Conservation (phyloP, 2,797 vertebrate genomes). For the Kryptopterus vitreolus region DNA sequence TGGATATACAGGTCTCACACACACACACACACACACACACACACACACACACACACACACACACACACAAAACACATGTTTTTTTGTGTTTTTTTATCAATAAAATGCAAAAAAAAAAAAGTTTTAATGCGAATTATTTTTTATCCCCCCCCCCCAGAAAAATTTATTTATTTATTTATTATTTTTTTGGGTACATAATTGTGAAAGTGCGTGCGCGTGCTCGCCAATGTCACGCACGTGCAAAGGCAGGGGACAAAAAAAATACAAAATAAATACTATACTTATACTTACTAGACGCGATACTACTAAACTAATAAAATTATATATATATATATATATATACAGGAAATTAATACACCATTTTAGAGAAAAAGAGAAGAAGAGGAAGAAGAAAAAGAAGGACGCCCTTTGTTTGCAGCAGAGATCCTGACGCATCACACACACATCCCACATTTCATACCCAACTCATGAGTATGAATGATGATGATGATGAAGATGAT, state of each 20-base stretch:
- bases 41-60: too few species aligned
- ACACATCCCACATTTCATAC: neutral
- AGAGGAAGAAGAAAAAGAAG: too few species aligned
- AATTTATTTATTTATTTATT: neutral
- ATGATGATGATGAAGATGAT: neutral
- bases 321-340: neutral
- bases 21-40: conserved; percentile 1
- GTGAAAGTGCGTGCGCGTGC: neutral
- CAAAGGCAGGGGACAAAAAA: too few species aligned
- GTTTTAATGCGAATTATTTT: too few species aligned
- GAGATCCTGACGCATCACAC: neutral
- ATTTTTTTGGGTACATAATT: neutral
- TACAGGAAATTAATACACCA: too few species aligned
- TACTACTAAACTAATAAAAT: too few species aligned
- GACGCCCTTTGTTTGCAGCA: neutral
- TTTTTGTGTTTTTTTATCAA: too few species aligned
- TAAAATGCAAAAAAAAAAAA: too few species aligned
- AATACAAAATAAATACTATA: neutral
- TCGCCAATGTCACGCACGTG: neutral
- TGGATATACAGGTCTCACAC: neutral
- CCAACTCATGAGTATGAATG: neutral
- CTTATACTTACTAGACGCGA: too few species aligned
- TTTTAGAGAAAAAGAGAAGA: too few species aligned
- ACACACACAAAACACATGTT: conserved; percentile 17
- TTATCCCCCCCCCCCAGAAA: too few species aligned